phyloP scores from a whole-genome alignment of 2,888 invertebrate genomes.

The Polydrusus tereticollis region DNA sequence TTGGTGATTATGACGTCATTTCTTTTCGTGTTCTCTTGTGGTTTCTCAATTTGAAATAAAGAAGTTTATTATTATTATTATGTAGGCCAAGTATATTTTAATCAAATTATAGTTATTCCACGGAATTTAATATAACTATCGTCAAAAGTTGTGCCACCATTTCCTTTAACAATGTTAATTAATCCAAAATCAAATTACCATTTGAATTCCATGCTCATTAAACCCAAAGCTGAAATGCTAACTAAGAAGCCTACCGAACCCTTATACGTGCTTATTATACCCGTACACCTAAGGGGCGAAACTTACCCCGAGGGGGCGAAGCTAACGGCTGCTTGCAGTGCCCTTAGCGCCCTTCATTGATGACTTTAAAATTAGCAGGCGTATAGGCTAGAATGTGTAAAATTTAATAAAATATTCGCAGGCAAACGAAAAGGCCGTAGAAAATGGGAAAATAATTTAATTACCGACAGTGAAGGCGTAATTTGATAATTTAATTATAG shows the following conservation, averaged over 20 bases:
- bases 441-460: conserved; percentile 37
- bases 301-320: conserved; percentile 17
- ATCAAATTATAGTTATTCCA: neutral
- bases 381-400: conserved; percentile 33
- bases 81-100: neutral
- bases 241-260: conserved; percentile 36
- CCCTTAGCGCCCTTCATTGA: conserved; percentile 31
- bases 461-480: conserved; percentile 20
- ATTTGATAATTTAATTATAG: conserved; percentile 33
- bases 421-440: conserved; percentile 17
- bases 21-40: too few relatives aligned
- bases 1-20: too few relatives aligned
- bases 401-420: conserved; percentile 36
- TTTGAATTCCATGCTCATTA: conserved; percentile 68
- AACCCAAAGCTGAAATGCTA: conserved; percentile 55
- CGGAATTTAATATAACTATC: neutral
- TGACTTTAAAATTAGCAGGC: conserved; percentile 39
- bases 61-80: too few relatives aligned
- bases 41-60: too few relatives aligned
- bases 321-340: conserved; percentile 20
- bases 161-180: conserved; percentile 14
- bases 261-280: conserved; percentile 40
- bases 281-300: conserved; percentile 34
- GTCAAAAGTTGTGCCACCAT: conserved; percentile 1
- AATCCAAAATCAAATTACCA: conserved; percentile 30